phyloP scores from a whole-genome alignment of 2,888 invertebrate species.

The Craniophora ligustri region DNA sequence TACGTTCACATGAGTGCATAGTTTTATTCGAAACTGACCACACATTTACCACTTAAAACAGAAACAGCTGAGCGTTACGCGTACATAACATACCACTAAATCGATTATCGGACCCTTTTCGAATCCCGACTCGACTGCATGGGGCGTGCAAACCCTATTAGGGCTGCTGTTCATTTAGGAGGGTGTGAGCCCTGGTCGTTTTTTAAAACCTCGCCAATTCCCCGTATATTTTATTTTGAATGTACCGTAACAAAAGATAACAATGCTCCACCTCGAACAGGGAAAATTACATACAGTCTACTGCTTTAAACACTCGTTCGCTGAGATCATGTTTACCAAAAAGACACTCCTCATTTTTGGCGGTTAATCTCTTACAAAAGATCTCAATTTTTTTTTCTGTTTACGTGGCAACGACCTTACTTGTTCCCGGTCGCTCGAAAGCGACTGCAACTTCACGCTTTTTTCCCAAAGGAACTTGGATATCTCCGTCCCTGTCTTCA shows the following conservation, averaged over 20 bases:
- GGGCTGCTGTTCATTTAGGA: slow-evolving; percentile 54
- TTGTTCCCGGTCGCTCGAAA: slow-evolving; percentile 58
- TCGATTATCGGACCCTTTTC: slow-evolving; percentile 60
- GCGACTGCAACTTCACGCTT: slow-evolving; percentile 59
- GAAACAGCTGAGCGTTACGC: slow-evolving; percentile 16
- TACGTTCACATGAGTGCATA: no score
- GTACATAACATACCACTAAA: slow-evolving; percentile 47
- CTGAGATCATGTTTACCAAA: slow-evolving; percentile 52
- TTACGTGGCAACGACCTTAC: slow-evolving; percentile 81
- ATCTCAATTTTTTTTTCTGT: slow-evolving; percentile 75
- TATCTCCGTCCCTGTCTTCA: slow-evolving; percentile 70
- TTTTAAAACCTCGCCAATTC: slow-evolving; percentile 34
- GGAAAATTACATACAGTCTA: slow-evolving; percentile 45
- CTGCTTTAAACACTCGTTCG: slow-evolving; percentile 42
- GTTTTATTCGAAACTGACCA: no score
- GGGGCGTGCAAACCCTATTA: slow-evolving; percentile 62
- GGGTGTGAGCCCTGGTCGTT: slow-evolving; percentile 46
- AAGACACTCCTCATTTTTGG: slow-evolving; percentile 58
- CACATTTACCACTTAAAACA: slow-evolving; percentile 24
- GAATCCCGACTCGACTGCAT: slow-evolving; percentile 53
- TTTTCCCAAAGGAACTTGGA: slow-evolving; percentile 62
- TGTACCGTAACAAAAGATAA: slow-evolving; percentile 26
- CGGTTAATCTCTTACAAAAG: slow-evolving; percentile 72
- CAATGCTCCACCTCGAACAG: slow-evolving; percentile 24
- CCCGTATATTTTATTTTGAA: slow-evolving; percentile 34